phyloP scores from a whole-genome alignment of 2,888 invertebrate genomes.

The Patella depressa region DNA sequence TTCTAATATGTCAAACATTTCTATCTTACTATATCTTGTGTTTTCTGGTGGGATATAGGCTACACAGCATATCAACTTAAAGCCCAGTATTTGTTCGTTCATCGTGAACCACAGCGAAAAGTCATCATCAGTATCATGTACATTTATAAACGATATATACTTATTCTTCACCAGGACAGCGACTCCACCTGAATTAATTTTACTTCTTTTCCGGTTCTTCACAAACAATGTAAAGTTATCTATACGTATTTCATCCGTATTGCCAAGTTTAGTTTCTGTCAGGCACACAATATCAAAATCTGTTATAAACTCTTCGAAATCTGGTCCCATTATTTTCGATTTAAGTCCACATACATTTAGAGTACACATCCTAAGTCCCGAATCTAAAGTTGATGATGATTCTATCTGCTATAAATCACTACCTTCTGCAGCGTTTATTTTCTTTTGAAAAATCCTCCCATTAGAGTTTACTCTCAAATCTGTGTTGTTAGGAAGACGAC shows the following conservation, averaged over 20 bases:
- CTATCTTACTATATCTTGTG: background rate
- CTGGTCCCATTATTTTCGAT: background rate
- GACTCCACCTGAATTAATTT: background rate
- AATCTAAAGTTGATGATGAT: background rate
- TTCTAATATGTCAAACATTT: constrained; percentile 1
- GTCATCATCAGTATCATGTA: constrained; percentile 3
- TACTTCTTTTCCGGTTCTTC: background rate
- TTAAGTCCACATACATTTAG: background rate
- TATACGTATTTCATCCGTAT: background rate
- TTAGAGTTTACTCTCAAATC: background rate
- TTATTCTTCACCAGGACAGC: background rate
- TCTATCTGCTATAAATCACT: constrained; percentile 1
- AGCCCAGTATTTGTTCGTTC: background rate
- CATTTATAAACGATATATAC: no score
- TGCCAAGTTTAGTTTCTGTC: background rate
- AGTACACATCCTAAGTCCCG: background rate
- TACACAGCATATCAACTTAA: background rate
- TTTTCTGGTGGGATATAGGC: background rate
- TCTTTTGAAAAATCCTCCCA: background rate
- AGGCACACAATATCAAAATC: constrained; percentile 1
- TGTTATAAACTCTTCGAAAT: background rate
- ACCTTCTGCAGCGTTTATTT: background rate
- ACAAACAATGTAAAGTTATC: background rate
- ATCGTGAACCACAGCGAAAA: background rate
- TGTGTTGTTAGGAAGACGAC: background rate